A percentile compares a stretch with the other conserved stretches of the same genome.
These are phyloP conservation scores for Scolopax bukidnonensis DNA, from an alignment of 2,797 vertebrate species.

Conservation along the genomic window DNA sequence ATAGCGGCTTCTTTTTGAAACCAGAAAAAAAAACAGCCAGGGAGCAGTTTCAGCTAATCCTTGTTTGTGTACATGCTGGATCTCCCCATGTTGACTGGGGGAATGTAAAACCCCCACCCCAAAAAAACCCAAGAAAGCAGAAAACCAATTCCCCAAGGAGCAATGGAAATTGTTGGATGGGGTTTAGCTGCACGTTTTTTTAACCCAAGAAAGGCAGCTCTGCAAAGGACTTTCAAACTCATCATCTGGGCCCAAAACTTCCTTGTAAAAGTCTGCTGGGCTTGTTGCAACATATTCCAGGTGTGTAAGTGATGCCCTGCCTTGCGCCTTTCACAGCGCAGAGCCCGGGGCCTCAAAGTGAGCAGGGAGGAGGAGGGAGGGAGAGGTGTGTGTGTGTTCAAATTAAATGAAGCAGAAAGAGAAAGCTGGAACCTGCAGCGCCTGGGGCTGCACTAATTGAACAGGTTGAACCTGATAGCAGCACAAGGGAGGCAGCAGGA, in stretches of 20 bases:
- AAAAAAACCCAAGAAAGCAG: neutral
- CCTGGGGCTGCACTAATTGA: conserved; percentile 61
- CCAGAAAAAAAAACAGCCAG: neutral
- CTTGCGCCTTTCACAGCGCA: conserved; percentile 44
- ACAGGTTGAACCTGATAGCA: conserved; percentile 76
- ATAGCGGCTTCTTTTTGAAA: neutral
- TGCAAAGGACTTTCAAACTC: conserved; percentile 57
- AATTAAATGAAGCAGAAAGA: conserved; percentile 75
- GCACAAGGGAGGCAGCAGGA: neutral
- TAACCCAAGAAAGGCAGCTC: conserved; percentile 13
- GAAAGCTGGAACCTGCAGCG: conserved; percentile 70
- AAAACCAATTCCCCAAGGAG: neutral
- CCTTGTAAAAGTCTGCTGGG: conserved; percentile 49
- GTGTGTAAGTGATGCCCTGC: conserved; percentile 71
- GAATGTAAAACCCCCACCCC: neutral
- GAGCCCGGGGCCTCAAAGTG: conserved; percentile 43
- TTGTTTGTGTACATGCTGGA: neutral
- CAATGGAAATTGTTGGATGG: neutral
- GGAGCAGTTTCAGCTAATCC: neutral
- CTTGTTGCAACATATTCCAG: conserved; percentile 71
- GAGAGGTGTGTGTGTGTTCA: conserved; percentile 38
- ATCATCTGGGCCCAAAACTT: neutral
- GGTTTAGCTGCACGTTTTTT: neutral
- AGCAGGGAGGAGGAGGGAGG: conserved; percentile 41
- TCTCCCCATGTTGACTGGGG: neutral